Evolutionary conservation across 2,113 vertebrate genomes (phyloP).

Genomic region (Columbina picui): DNA sequence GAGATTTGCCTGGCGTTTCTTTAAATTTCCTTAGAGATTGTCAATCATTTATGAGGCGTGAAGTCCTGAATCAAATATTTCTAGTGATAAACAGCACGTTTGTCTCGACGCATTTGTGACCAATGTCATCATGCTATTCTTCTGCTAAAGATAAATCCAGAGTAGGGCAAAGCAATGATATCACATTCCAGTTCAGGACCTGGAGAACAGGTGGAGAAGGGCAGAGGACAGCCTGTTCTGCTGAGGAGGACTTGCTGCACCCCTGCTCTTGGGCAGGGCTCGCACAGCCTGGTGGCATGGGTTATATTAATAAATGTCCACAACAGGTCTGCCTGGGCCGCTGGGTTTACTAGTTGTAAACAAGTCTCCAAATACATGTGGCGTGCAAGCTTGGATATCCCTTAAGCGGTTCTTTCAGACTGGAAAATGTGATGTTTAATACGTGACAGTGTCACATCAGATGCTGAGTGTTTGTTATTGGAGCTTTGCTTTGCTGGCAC

Average conservation of each 20-base stretch:
- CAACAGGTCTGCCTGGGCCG: neutral
- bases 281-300: neutral
- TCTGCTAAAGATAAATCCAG: neutral
- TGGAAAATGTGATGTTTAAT: neutral
- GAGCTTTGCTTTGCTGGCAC: neutral
- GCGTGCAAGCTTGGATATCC: fast-evolving
- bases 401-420: neutral
- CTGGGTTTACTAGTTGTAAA: neutral
- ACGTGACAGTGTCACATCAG: neutral
- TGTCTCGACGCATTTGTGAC: neutral
- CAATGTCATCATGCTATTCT: neutral
- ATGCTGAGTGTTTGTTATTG: neutral
- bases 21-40: neutral
- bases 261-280: neutral
- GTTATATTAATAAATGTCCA: neutral
- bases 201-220: neutral
- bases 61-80: neutral
- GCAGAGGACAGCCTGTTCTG: slow-evolving; percentile 19
- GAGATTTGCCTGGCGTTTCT: neutral
- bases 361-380: neutral
- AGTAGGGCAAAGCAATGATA: neutral
- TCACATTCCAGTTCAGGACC: neutral
- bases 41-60: neutral
- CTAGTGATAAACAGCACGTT: neutral
- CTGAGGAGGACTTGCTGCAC: neutral